These are phyloP conservation scores for Sinotaia quadrata DNA, from an alignment of 2,888 invertebrate species.

Conservation along the genomic window DNA sequence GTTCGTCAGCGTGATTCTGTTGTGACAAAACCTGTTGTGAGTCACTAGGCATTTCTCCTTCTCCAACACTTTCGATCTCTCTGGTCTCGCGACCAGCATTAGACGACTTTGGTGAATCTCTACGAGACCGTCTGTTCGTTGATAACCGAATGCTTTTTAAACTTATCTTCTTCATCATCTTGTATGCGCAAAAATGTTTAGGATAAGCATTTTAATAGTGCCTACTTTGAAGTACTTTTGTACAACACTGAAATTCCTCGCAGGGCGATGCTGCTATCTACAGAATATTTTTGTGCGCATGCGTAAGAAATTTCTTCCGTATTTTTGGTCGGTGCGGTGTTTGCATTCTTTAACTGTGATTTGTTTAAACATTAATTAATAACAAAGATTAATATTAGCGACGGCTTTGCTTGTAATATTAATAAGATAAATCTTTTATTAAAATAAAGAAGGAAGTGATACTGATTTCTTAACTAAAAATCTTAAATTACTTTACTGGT, in stretches of 20 bases:
- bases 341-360: conserved; percentile 30
- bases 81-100: conserved; percentile 29
- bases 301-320: conserved; percentile 36
- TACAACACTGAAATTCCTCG: conserved; percentile 34
- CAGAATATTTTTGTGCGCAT: conserved; percentile 30
- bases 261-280: conserved; percentile 31
- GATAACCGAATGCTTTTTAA: conserved; percentile 50
- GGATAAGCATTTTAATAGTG: conserved; percentile 22
- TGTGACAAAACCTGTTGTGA: conserved; percentile 39
- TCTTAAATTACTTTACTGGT: neutral
- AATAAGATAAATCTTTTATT: too few species aligned
- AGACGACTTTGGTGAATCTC: conserved; percentile 24
- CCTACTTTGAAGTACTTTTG: conserved; percentile 25
- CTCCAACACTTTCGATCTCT: conserved; percentile 30
- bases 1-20: conserved; percentile 43
- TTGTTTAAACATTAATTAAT: conserved; percentile 13
- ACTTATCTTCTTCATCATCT: conserved; percentile 60
- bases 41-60: conserved; percentile 30
- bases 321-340: conserved; percentile 32
- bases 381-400: too few species aligned
- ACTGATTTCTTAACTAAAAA: neutral
- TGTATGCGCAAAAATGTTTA: conserved; percentile 4
- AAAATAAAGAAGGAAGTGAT: too few species aligned
- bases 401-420: too few species aligned
- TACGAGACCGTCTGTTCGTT: conserved; percentile 37